phyloP scores from a whole-genome alignment of 2,113 vertebrate genomes.

The Monopterus albus region DNA sequence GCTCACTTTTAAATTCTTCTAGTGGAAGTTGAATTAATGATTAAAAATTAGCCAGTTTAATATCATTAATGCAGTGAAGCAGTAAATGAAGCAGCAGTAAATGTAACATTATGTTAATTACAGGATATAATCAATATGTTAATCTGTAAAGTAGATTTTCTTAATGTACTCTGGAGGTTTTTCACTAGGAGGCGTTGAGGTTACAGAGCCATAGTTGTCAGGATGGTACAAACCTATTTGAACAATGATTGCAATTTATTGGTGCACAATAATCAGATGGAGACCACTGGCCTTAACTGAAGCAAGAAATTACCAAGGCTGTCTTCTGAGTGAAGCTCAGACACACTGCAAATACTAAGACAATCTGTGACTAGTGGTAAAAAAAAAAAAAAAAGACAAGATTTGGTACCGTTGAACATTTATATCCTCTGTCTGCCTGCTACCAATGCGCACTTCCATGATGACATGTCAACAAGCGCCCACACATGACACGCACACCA shows the following conservation, averaged over 20 bases:
- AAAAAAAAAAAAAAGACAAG: slow-evolving; percentile 19
- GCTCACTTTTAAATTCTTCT: slow-evolving; percentile 7
- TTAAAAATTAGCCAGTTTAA: background rate
- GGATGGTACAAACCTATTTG: background rate
- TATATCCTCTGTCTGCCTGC: slow-evolving; percentile 25
- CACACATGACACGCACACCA: slow-evolving; percentile 48
- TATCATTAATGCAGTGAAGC: background rate
- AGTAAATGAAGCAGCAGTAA: slow-evolving; percentile 10
- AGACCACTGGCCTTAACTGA: slow-evolving; percentile 9
- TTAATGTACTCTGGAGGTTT: background rate
- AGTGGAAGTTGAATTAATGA: background rate
- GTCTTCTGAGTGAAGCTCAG: slow-evolving; percentile 19
- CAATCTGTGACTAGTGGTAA: slow-evolving; percentile 21
- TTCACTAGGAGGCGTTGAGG: background rate
- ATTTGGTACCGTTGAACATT: slow-evolving; percentile 30
- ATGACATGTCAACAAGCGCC: slow-evolving; percentile 53
- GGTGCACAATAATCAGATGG: background rate
- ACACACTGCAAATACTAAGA: slow-evolving; percentile 7
- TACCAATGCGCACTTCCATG: slow-evolving; percentile 22
- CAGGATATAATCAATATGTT: slow-evolving; percentile 4
- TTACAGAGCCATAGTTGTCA: background rate
- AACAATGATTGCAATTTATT: slow-evolving; percentile 24
- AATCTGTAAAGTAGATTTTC: background rate
- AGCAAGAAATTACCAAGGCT: slow-evolving; percentile 14
- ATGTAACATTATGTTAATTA: slow-evolving; percentile 10